Evolutionary conservation across 2,888 invertebrate species (phyloP).

Genomic region (Leucophora obtusa): DNA sequence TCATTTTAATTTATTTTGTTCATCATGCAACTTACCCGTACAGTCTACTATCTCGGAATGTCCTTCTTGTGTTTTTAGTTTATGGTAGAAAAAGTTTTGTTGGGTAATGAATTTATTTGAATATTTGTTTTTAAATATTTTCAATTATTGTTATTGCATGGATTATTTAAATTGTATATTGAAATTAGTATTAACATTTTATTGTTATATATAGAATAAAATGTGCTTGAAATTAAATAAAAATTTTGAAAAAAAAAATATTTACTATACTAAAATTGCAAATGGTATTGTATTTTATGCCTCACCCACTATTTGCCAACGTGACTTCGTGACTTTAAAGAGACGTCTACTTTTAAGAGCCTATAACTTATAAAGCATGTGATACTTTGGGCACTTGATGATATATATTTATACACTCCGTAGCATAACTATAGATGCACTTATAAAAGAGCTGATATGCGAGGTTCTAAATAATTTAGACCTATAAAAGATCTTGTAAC

Average conservation of each 20-base stretch:
- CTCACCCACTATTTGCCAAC: too few species aligned
- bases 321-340: too few species aligned
- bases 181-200: slow-evolving; percentile 8
- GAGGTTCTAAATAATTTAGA: too few species aligned
- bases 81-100: slow-evolving; percentile 53
- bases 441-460: too few species aligned
- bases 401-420: too few species aligned
- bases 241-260: slow-evolving; percentile 29
- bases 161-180: slow-evolving; percentile 26
- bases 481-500: too few species aligned
- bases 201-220: background rate
- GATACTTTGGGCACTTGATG: too few species aligned
- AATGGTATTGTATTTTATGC: too few species aligned
- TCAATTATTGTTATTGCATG: slow-evolving; percentile 26
- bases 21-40: slow-evolving; percentile 84
- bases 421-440: too few species aligned
- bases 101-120: slow-evolving; percentile 32
- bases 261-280: background rate
- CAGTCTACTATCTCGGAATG: slow-evolving; percentile 93
- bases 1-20: slow-evolving; percentile 64
- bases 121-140: slow-evolving; percentile 20
- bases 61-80: slow-evolving; percentile 82
- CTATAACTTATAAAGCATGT: too few species aligned
- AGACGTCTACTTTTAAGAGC: too few species aligned
- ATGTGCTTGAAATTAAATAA: background rate